phyloP scores from a whole-genome alignment of 1,140 invertebrate species.

The Spodoptera frugiperda region DNA sequence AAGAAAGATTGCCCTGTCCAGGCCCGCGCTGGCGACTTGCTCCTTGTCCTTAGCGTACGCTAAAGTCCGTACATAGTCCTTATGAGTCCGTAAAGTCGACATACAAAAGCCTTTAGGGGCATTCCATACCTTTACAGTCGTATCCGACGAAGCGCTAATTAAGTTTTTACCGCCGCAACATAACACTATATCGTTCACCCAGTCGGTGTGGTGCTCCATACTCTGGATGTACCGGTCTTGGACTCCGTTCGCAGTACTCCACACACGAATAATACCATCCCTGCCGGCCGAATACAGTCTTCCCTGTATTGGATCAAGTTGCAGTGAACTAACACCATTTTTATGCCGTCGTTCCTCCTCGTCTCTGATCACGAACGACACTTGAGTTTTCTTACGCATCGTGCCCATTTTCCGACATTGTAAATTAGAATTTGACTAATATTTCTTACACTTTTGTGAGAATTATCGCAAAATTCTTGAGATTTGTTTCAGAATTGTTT shows the following conservation, averaged over 20 bases:
- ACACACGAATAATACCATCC: conserved; percentile 99
- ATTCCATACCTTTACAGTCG: conserved; percentile 99
- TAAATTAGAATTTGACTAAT: conserved; percentile 64
- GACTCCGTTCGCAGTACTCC: conserved; percentile 90
- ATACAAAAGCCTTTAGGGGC: conserved; percentile 99
- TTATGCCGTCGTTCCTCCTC: conserved; percentile 97
- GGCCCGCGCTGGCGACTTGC: conserved; percentile 97
- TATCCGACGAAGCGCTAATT: conserved; percentile 99
- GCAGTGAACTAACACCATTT: conserved; percentile 98
- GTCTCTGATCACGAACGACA: conserved; percentile 99
- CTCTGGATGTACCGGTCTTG: conserved; percentile 96
- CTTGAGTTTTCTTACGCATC: conserved; percentile 89
- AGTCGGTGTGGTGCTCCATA: conserved; percentile 99
- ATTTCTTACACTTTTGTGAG: conserved; percentile 37
- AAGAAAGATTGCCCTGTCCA: conserved; percentile 98
- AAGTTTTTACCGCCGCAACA: conserved; percentile 98
- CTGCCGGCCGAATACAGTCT: conserved; percentile 98
- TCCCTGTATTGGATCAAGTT: conserved; percentile 95
- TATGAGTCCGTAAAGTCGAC: conserved; percentile 98
- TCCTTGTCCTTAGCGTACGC: conserved; percentile 99
- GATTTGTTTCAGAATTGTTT: conserved; percentile 51
- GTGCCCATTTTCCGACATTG: conserved; percentile 84
- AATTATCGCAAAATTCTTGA: conserved; percentile 19
- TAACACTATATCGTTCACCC: conserved; percentile 99
- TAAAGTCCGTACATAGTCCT: conserved; percentile 99